phyloP scores from a whole-genome alignment of 1,140 invertebrate species.

The Cheumatopsyche charites region DNA sequence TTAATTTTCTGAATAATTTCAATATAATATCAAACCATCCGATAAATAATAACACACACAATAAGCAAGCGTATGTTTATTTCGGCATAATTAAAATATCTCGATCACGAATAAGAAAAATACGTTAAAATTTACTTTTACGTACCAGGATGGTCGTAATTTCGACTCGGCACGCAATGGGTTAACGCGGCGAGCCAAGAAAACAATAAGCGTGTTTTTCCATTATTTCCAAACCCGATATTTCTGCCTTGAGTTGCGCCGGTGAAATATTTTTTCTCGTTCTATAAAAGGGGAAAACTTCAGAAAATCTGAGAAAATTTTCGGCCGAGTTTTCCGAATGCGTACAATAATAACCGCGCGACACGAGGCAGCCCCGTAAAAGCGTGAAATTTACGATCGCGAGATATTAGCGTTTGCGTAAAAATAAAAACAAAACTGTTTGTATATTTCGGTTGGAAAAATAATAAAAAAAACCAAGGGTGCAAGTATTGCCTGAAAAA shows the following conservation, averaged over 20 bases:
- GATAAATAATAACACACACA: no score
- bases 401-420: conserved; percentile 1
- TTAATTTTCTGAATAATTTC: no score
- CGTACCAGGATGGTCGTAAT: background rate
- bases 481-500: background rate
- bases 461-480: background rate
- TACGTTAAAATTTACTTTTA: background rate
- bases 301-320: background rate
- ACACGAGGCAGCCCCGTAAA: background rate
- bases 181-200: conserved; percentile 4
- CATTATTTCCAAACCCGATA: background rate
- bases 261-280: background rate
- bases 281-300: background rate
- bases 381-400: conserved; percentile 13
- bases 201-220: conserved; percentile 15
- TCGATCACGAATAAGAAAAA: background rate
- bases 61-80: no score
- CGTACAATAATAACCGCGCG: conserved; percentile 6
- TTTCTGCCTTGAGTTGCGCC: background rate
- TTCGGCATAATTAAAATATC: background rate
- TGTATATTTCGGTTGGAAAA: background rate
- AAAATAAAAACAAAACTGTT: background rate
- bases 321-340: conserved; percentile 11
- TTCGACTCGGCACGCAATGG: background rate
- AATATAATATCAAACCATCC: no score